These are phyloP conservation scores for Idaea straminata DNA, from an alignment of 2,888 invertebrate genomes.

Conservation along the genomic window DNA sequence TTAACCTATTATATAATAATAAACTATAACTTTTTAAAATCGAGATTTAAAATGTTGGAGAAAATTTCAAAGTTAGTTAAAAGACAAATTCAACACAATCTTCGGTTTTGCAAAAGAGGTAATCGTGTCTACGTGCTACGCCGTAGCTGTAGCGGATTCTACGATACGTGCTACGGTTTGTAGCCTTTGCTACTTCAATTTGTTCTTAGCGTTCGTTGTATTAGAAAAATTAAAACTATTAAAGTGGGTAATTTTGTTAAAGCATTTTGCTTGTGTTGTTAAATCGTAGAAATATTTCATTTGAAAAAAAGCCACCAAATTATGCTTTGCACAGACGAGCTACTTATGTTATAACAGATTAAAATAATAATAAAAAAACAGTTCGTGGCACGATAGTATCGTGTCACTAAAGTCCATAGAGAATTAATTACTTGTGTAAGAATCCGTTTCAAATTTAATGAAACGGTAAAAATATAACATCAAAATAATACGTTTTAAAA, in stretches of 20 bases:
- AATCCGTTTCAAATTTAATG: no score
- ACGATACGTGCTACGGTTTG: slow-evolving; percentile 36
- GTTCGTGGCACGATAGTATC: no score
- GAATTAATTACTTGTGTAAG: no score
- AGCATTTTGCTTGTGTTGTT: slow-evolving; percentile 36
- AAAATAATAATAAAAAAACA: no score
- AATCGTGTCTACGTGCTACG: slow-evolving; percentile 44
- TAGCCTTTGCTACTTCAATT: background rate
- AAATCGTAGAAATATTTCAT: background rate
- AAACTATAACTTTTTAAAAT: background rate
- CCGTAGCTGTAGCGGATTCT: slow-evolving; percentile 45
- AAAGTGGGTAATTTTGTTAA: slow-evolving; percentile 36
- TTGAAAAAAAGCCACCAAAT: no score
- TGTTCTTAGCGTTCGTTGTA: background rate
- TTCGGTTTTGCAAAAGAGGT: slow-evolving; percentile 34
- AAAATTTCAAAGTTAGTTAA: background rate
- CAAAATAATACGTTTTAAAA: no score
- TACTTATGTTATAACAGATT: no score
- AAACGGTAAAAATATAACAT: no score
- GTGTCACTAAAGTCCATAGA: no score
- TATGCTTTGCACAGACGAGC: no score
- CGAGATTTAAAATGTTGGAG: background rate
- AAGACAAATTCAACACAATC: slow-evolving; percentile 31
- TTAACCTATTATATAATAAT: background rate
- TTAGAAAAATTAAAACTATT: background rate